Base-by-base conservation (phyloP, 1,140 invertebrate species). In the Calosoma granatense region DNA sequence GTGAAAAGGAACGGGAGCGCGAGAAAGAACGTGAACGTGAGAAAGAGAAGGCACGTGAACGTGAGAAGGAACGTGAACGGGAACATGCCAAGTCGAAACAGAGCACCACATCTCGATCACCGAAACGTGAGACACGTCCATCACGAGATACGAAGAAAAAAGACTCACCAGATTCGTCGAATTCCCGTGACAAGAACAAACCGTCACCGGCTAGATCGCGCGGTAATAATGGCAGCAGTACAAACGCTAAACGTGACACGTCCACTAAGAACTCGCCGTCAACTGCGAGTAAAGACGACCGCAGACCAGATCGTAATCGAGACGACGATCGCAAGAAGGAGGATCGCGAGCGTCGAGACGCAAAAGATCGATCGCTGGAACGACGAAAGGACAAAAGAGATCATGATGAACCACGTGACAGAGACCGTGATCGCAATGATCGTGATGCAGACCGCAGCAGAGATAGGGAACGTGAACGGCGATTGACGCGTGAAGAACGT, bases 401-500 rank as follows among this genome's bases (percentile, higher is more conserved):
- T 51, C 66, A 69, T 53, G 64, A 62, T 43, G 58, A 64, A 61
- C 63, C 53, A 57, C 12, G 55, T 23, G 17, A 17, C 12, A 26
- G 39, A 26, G 26, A 58, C 23, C 20, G 30, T 2, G 20, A 22
- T 53, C 20, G 20, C 22, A 23, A 53, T 15, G 22, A 53, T 53
- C 20, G 20, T 11, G 52, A 53, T 22, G 3, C 9, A 11, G 52
- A 53, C 15, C 47, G 59, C 4, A 22, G 22, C 17, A 56, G 56
- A 23, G 56, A 60, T 20, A 2, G 55, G 0, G 81, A 77, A 53
- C 68, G 72, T n/a, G 71, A 71, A 53, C 59, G 70, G 36, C 59
- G 73, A 9, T 59, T 72, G 20, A 70, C 75, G 12, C 65, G 76
- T 9, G 70, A 72, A 22, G 72, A 75, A 56, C 65, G 75, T 2